Evolutionary conservation across 2,797 vertebrate species (phyloP), one percentile per base, ranked within the genome.

Genomic region (Pipistrellus pipistrellus): DNA sequence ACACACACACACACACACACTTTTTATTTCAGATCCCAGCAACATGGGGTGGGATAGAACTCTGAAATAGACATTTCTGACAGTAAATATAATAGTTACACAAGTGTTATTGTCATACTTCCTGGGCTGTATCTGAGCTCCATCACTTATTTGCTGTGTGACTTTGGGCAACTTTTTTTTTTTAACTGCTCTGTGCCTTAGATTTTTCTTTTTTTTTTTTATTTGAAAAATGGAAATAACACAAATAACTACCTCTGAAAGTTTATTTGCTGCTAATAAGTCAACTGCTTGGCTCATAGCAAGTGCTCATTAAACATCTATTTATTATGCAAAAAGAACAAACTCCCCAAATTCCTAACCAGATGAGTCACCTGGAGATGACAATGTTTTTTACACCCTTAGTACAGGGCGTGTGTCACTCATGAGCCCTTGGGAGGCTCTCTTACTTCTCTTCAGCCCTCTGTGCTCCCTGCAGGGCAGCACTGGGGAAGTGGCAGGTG

Each of bases 41-140:
- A 30, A n/a, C 13, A 35, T 4, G 15, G 6, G 21, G 44, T 85
- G 55, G 27, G 7, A 72, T 48, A 83, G 30, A 84, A 30, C 3
- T 57, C 78, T 3, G 27, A 93, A 64, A 64, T 2, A 77, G 81
- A 30, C 35, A 10, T 90, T 88, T 93, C 71, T 86, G 85, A 76
- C 32, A 38, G 4, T 17, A 18, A 77, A 30, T 48, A 27, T 51
- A 32, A 21, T n/a, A 64, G n/a, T 41, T 18, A 46, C 6, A 10
- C 27, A 23, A 20, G 25, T 18, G 2, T 51, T 59, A 48, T 30
- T 21, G 48, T 68, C 35, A 41, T 8, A 13, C 25, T 48, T 84
- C 4, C 51, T 51, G 66, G 68, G 23, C 38, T 75, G 73, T 76
- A 55, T 23, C 48, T 30, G 46, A 77, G 21, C 30, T 72, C 44